These are phyloP conservation scores for Ellobius talpinus DNA, from an alignment of 2,113 vertebrate genomes.

Conservation along the genomic window DNA sequence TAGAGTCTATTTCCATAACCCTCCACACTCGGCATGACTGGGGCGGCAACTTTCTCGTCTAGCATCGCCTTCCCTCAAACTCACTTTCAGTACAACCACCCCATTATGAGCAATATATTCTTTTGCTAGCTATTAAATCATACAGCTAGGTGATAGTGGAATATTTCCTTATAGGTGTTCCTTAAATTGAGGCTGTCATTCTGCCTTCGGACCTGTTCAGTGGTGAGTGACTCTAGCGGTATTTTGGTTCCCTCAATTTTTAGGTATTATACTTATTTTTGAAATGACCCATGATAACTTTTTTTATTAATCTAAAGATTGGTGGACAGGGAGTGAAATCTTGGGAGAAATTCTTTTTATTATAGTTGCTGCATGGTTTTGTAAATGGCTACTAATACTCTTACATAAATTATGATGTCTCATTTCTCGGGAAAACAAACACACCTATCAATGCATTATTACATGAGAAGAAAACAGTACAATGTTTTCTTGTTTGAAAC, in stretches of 20 bases:
- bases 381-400: background rate
- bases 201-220: background rate
- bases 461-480: background rate
- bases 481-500: background rate
- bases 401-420: background rate
- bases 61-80: conserved; percentile 30
- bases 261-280: background rate
- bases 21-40: background rate
- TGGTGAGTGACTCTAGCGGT: background rate
- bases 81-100: background rate
- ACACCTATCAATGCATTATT: background rate
- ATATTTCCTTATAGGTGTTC: background rate
- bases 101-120: background rate
- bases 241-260: background rate
- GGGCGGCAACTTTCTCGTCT: conserved; percentile 1
- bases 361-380: background rate
- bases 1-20: conserved; percentile 71
- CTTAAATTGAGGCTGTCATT: conserved; percentile 15
- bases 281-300: background rate
- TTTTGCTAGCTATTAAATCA: conserved; percentile 4
- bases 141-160: background rate
- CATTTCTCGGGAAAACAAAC: background rate
- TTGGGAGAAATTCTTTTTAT: background rate
- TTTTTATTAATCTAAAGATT: conserved; percentile 28
- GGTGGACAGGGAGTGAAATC: background rate